phyloP scores from a whole-genome alignment of 2,888 invertebrate species.

The Lypha dubia region DNA sequence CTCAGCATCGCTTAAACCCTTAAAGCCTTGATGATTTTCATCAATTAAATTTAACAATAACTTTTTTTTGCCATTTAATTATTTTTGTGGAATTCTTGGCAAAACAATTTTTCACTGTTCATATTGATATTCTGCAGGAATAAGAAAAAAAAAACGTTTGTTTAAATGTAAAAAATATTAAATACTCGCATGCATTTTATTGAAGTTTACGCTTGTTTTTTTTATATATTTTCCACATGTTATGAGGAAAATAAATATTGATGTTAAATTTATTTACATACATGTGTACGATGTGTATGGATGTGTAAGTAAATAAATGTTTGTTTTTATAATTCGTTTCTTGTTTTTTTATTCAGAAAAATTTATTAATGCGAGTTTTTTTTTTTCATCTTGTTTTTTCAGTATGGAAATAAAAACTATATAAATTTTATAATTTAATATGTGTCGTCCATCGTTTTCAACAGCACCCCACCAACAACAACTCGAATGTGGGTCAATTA shows the following conservation, averaged over 20 bases:
- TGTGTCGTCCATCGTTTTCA: conserved; percentile 13
- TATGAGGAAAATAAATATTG: conserved; percentile 47
- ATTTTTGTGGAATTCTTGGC: conserved; percentile 19
- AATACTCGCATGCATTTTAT: conserved; percentile 1
- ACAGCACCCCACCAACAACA: conserved; percentile 15
- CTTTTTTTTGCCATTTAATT: conserved; percentile 32
- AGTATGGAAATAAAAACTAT: conserved; percentile 37
- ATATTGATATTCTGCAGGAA: conserved; percentile 13
- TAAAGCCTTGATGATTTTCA: neutral
- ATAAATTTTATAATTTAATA: conserved; percentile 6
- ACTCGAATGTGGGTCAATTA: conserved; percentile 68
- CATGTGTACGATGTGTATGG: conserved; percentile 4
- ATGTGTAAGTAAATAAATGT: conserved; percentile 28
- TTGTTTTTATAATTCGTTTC: conserved; percentile 13
- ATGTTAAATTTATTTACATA: conserved; percentile 44
- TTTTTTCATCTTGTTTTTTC: conserved; percentile 13
- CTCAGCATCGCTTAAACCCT: neutral
- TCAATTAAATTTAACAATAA: conserved; percentile 35
- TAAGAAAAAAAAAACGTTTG: neutral
- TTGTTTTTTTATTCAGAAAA: conserved; percentile 11
- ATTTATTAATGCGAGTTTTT: conserved; percentile 44
- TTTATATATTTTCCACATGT: conserved; percentile 36
- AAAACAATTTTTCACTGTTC: conserved; percentile 29
- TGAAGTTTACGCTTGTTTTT: conserved; percentile 6
- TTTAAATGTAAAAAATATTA: neutral